These are phyloP conservation scores for Melanotaenia nigrans DNA, from an alignment of 2,797 vertebrate genomes.

Conservation along the genomic window DNA sequence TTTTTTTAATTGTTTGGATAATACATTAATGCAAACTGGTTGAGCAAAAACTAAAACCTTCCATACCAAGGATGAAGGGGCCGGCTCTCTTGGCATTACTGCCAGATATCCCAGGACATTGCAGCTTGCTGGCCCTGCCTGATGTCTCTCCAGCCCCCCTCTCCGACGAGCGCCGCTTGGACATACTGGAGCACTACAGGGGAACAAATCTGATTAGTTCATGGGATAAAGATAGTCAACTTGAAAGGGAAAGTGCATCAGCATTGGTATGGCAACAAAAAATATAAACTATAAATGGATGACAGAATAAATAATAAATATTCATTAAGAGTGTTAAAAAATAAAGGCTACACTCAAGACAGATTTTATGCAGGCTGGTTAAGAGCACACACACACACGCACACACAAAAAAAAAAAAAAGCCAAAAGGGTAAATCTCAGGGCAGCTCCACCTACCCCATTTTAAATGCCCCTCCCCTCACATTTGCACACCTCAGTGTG, in stretches of 20 bases:
- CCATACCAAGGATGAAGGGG: conserved; percentile 95
- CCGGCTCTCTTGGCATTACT: conserved; percentile 96
- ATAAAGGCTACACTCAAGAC: conserved; percentile 18
- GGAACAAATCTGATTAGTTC: conserved; percentile 64
- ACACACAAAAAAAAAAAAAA: conserved; percentile 28
- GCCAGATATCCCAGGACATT: conserved; percentile 94
- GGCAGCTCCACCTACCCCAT: conserved; percentile 70
- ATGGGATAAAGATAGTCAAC: conserved; percentile 51
- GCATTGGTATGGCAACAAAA: conserved; percentile 2
- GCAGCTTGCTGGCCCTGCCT: conserved; percentile 89
- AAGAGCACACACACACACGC: conserved; percentile 40
- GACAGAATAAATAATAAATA: conserved; percentile 21
- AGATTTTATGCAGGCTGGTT: conserved; percentile 19
- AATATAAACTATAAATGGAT: neutral
- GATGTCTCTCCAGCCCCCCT: conserved; percentile 96
- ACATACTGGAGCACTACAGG: conserved; percentile 88
- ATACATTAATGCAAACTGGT: neutral
- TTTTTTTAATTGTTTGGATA: neutral
- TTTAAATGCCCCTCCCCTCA: conserved; percentile 73
- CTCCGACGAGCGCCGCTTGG: conserved; percentile 94
- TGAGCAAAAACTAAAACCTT: conserved; percentile 35
- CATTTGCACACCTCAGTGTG: conserved; percentile 75
- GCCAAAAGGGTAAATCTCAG: conserved; percentile 60
- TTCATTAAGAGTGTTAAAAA: conserved; percentile 13
- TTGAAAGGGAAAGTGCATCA: conserved; percentile 38